Conservation (phyloP, 2,888 invertebrate genomes). For the Lasioglossum leucozonium region DNA sequence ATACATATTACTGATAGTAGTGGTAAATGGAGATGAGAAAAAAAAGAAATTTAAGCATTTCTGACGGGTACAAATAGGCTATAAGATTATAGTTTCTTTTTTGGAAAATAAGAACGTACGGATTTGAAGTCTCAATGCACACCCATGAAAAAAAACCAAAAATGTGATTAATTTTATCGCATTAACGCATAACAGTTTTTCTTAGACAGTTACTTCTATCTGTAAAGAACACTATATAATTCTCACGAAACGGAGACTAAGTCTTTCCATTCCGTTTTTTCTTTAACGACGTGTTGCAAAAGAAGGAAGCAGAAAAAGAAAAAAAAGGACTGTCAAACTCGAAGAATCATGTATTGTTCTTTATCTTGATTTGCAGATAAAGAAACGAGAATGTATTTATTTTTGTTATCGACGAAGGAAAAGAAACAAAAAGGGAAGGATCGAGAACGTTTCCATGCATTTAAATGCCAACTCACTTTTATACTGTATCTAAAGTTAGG, state of each 20-base stretch:
- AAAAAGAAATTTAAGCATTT: conserved; percentile 74
- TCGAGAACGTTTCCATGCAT: conserved; percentile 66
- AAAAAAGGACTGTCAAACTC: conserved; percentile 29
- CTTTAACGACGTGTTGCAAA: neutral
- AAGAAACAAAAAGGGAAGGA: conserved; percentile 33
- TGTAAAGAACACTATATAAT: conserved; percentile 51
- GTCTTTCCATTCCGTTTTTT: conserved; percentile 28
- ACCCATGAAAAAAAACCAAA: conserved; percentile 46
- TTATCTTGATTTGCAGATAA: conserved; percentile 54
- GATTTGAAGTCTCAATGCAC: conserved; percentile 78
- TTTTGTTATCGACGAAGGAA: conserved; percentile 44
- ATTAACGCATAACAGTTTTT: conserved; percentile 46
- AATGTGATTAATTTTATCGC: conserved; percentile 58
- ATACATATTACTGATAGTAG: conserved; percentile 66
- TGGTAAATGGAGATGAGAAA: conserved; percentile 60
- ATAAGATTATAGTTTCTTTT: conserved; percentile 66
- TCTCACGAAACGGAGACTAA: conserved; percentile 19
- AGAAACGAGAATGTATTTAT: conserved; percentile 59
- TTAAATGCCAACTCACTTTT: conserved; percentile 75
- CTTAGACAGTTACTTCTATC: conserved; percentile 38
- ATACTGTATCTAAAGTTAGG: conserved; percentile 72
- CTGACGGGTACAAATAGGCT: conserved; percentile 84
- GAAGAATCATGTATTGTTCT: conserved; percentile 52
- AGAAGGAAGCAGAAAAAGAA: neutral
- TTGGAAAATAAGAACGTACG: conserved; percentile 73